Conservation (phyloP, 2,888 invertebrate species). For the Ormyrus rosae region DNA sequence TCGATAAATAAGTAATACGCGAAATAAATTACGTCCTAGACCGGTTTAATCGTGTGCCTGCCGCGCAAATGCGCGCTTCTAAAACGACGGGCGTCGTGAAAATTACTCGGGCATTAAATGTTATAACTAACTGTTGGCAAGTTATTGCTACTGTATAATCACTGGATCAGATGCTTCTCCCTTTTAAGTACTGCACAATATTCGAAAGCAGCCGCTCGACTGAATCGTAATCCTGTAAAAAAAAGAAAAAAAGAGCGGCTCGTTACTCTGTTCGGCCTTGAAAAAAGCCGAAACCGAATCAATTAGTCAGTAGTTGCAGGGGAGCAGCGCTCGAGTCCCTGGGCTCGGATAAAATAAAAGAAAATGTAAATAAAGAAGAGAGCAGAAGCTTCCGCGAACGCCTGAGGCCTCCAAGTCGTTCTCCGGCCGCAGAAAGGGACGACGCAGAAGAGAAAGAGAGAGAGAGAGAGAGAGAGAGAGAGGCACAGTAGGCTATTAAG, state of each 20-base stretch:
- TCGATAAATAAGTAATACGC: no score
- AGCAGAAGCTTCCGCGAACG: slow-evolving; percentile 44
- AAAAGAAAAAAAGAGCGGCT: slow-evolving; percentile 27
- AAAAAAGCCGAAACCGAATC: slow-evolving; percentile 38
- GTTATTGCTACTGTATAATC: no score
- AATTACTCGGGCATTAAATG: no score
- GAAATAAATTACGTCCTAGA: no score
- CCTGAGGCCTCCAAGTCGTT: slow-evolving; percentile 7
- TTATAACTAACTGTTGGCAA: no score
- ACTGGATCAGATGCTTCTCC: no score
- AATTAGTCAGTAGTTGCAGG: slow-evolving; percentile 47
- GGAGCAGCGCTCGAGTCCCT: neutral
- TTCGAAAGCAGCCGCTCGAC: no score
- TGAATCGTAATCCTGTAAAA: neutral
- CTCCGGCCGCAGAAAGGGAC: neutral
- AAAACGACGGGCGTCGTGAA: no score
- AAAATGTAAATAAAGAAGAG: slow-evolving; percentile 54
- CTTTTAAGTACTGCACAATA: no score
- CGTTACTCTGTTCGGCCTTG: no score
- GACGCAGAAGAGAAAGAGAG: neutral
- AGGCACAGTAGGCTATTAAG: slow-evolving; percentile 66
- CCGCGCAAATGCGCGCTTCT: no score
- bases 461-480: slow-evolving; percentile 36
- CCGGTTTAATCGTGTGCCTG: no score
- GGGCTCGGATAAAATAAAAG: slow-evolving; percentile 46